phyloP scores from a whole-genome alignment of 2,888 invertebrate genomes.

The Cyclophora albipunctata region DNA sequence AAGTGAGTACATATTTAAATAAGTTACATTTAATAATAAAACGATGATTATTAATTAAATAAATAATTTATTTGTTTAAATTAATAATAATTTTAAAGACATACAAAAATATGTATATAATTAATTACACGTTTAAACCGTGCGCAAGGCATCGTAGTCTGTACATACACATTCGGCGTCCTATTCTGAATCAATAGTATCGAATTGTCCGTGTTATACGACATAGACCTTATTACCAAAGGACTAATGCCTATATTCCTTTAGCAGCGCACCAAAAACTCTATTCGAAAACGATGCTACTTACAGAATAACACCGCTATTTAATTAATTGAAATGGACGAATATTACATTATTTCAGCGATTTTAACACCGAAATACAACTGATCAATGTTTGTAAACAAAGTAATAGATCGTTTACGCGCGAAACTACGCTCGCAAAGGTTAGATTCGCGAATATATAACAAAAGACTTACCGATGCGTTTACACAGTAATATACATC shows the following conservation, averaged over 20 bases:
- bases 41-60: too few relatives aligned
- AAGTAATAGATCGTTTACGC: slow-evolving; percentile 29
- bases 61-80: too few relatives aligned
- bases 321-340: slow-evolving; percentile 39
- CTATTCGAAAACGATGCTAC: slow-evolving; percentile 34
- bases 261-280: slow-evolving; percentile 20
- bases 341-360: slow-evolving; percentile 21
- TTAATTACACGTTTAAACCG: slow-evolving; percentile 1
- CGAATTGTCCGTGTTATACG: slow-evolving; percentile 19
- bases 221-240: slow-evolving; percentile 31
- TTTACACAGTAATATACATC: slow-evolving; percentile 6
- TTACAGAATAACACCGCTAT: slow-evolving; percentile 45
- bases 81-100: too few relatives aligned
- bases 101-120: too few relatives aligned
- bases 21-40: too few relatives aligned
- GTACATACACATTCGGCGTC: slow-evolving; percentile 34
- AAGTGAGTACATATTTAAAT: too few relatives aligned
- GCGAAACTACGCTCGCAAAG: slow-evolving; percentile 37
- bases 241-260: slow-evolving; percentile 35
- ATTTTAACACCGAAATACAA: slow-evolving; percentile 8
- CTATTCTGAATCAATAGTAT: slow-evolving; percentile 42
- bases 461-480: slow-evolving; percentile 24
- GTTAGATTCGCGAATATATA: slow-evolving; percentile 26
- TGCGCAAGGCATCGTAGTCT: slow-evolving; percentile 19
- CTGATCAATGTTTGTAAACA: slow-evolving; percentile 25